Evolutionary conservation across 2,797 vertebrate species (phyloP).

Genomic region (Neostethus bicornis): DNA sequence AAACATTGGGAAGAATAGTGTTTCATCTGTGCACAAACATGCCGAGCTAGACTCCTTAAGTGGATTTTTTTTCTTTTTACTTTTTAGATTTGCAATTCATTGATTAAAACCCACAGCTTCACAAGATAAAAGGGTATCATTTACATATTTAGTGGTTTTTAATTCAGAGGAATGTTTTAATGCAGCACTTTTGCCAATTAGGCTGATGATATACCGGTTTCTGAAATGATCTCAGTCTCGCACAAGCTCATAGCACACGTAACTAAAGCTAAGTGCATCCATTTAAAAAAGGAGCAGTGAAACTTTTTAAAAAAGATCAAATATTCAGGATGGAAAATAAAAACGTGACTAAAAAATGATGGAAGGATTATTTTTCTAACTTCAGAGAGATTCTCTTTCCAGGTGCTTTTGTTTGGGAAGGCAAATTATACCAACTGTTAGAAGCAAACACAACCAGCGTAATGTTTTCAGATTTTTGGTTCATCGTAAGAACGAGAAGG

Average conservation of each 20-base stretch:
- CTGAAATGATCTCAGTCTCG: conserved; percentile 16
- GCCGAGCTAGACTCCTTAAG: not conserved
- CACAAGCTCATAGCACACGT: not conserved
- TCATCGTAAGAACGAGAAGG: conserved; percentile 3
- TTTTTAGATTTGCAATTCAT: conserved; percentile 41
- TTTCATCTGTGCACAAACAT: conserved; percentile 10
- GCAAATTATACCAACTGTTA: not conserved
- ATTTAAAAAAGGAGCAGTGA: conserved; percentile 7
- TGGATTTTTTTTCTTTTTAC: conserved; percentile 6
- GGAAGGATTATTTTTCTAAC: conserved; percentile 18
- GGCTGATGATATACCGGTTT: conserved; percentile 32
- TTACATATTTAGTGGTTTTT: conserved; percentile 55
- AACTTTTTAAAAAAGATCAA: not conserved
- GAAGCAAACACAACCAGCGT: not conserved
- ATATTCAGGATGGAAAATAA: conserved; percentile 1
- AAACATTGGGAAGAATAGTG: conserved; percentile 3
- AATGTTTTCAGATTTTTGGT: not conserved
- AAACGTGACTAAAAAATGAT: conserved; percentile 6
- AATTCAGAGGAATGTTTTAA: conserved; percentile 34
- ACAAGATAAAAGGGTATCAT: conserved; percentile 23
- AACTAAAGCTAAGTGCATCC: not conserved
- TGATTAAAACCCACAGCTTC: conserved; percentile 43
- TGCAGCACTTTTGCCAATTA: conserved; percentile 42
- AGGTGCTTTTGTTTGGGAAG: conserved; percentile 6
- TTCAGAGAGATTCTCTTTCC: conserved; percentile 8